Base-by-base conservation (phyloP, 2,888 invertebrate genomes). In the Coelopa pilipes region DNA sequence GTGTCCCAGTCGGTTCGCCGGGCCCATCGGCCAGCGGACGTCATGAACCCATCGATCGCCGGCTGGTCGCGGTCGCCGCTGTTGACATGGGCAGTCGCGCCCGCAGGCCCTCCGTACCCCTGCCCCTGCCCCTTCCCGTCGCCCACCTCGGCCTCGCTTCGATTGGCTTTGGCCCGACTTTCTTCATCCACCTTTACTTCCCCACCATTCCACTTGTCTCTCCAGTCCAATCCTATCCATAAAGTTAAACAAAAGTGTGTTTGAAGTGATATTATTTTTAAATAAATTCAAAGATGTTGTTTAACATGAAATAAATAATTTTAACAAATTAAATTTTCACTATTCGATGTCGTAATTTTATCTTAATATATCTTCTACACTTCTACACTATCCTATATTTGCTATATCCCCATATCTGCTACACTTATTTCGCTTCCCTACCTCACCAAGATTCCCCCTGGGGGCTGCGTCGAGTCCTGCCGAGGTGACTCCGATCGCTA, bases 401-500 rank as follows among this genome's bases (percentile, higher is more conserved):
- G 49, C 17, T 63, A 79, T 62, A 34, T n/a, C 62, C 66, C 70
- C 46, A 49, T 19, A 62, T 19, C 34, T 34, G 45, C 17, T n/a
- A n/a, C n/a, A n/a, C n/a, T n/a, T n/a, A n/a, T n/a, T n/a, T n/a
- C n/a, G n/a, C n/a, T n/a, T n/a, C n/a, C n/a, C n/a, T n/a, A n/a
- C n/a, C n/a, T n/a, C n/a, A n/a, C n/a, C n/a, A n/a, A n/a, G n/a
- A n/a, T n/a, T n/a, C n/a, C n/a, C n/a, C n/a, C n/a, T n/a, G n/a
- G n/a, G n/a, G n/a, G n/a, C n/a, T n/a, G n/a, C n/a, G n/a, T n/a
- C n/a, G n/a, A n/a, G n/a, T n/a, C n/a, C n/a, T n/a, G n/a, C n/a
- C n/a, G n/a, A n/a, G n/a, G n/a, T n/a, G n/a, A n/a, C n/a, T n/a
- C 19, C 57, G 57, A 15, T 12, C 12, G 45, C 78, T 78, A 86